Evolutionary conservation across 2,113 vertebrate species (phyloP).

Genomic region (Felis catus): F.catus_Fca126_mat1.0 CM031414.1:93751501-93752000

Average conservation of each 20-base stretch:
- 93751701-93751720: constrained; percentile 84
- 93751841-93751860: neutral
- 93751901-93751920: neutral
- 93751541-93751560: constrained; percentile 79
- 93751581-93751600: constrained; percentile 66
- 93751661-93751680: constrained; percentile 85
- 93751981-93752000: neutral
- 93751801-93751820: constrained; percentile 79
- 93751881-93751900: neutral
- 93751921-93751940: neutral
- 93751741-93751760: constrained; percentile 78
- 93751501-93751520: constrained; percentile 58
- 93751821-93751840: constrained; percentile 76
- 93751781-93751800: constrained; percentile 78
- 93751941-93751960: neutral
- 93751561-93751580: constrained; percentile 80
- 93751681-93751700: constrained; percentile 87
- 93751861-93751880: neutral
- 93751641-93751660: constrained; percentile 85
- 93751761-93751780: constrained; percentile 84
- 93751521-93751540: constrained; percentile 64
- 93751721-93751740: constrained; percentile 76
- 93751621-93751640: constrained; percentile 87
- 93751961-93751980: neutral
- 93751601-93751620: constrained; percentile 66